Base-by-base conservation (phyloP, 1,140 invertebrate genomes). In the Nautilus pompilius region DNA sequence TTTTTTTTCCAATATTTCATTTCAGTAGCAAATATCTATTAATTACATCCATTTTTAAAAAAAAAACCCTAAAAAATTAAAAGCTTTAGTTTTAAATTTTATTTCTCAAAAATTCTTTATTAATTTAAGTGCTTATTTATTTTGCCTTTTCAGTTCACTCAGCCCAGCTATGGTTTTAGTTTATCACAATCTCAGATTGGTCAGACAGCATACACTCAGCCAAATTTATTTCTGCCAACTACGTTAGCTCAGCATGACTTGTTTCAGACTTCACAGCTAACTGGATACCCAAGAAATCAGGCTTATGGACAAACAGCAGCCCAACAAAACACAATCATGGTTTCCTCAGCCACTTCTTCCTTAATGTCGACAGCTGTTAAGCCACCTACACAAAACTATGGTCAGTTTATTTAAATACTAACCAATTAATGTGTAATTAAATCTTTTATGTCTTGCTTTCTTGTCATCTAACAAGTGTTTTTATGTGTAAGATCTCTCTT, bases 291-390 rank as follows among this genome's bases (percentile, higher is more conserved):
- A 48, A 63, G 61, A 60, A 90, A 88, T 81, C 83, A 86, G 68
- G 62, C 83, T 36, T 68, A 71, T 66, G 72, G 71, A 17, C 76
- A 78, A 63, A 71, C 66, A 10, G 72, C 67, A 17, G 62, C 70
- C 75, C 93, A 91, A 83, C 91, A 92, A 28, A 94, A 89, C 72
- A 92, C 92, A 29, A 91, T 93, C 59, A 87, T 96, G 64, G 94
- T 95, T 62, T 93, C 91, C 55, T 93, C 92, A 30, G 90, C 90
- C 8, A 89, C 90, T 8, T 93, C 92, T 81, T 93, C 92, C 24
- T 85, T 94, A 51, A 94, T 95, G 91, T 93, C 92, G 0, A 90
- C 92, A 34, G 90, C 89, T 67, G 91, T 93, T 17, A 95, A 95
- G 78, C 91, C 91, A 22, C 90, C 89, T 88, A 74, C 68, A 28